Conservation (phyloP, 2,888 invertebrate genomes). For the Mamestra brassicae region DNA sequence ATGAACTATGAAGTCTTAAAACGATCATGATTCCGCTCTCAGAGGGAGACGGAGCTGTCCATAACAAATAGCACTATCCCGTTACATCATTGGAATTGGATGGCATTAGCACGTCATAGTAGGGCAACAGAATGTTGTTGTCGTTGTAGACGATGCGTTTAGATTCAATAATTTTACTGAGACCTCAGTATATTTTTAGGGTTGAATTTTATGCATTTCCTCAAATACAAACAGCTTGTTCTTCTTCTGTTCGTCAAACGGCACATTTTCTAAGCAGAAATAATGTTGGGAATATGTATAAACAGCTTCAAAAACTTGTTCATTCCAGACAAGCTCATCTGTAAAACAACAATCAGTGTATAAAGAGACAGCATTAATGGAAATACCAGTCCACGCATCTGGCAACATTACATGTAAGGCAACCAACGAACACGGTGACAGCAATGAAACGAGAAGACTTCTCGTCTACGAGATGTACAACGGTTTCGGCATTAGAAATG, state of each 20-base stretch:
- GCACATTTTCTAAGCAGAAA: neutral
- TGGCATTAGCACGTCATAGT: too few species aligned
- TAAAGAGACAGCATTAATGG: constrained; percentile 71
- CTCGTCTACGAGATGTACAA: constrained; percentile 77
- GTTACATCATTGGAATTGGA: too few species aligned
- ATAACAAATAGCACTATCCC: too few species aligned
- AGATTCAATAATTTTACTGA: neutral
- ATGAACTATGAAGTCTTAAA: too few species aligned
- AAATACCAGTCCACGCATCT: constrained; percentile 68
- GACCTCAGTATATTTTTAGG: neutral
- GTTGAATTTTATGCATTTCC: neutral
- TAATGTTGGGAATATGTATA: too few species aligned
- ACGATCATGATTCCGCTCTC: too few species aligned
- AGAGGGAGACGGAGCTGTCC: too few species aligned
- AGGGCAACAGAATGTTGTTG: neutral
- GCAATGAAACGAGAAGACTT: constrained; percentile 63
- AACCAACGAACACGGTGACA: constrained; percentile 54
- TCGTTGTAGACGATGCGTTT: neutral
- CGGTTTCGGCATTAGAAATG: constrained; percentile 81
- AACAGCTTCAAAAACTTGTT: neutral
- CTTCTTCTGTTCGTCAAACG: neutral
- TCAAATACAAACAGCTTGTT: neutral
- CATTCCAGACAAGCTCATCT: constrained; percentile 63
- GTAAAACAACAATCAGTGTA: constrained; percentile 63
- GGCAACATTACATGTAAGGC: constrained; percentile 81